Percentiles rank a stretch among this genome's conserved stretches.
Conservation (phyloP, 2,888 invertebrate species). For the Ornithoptera alexandrae region DNA sequence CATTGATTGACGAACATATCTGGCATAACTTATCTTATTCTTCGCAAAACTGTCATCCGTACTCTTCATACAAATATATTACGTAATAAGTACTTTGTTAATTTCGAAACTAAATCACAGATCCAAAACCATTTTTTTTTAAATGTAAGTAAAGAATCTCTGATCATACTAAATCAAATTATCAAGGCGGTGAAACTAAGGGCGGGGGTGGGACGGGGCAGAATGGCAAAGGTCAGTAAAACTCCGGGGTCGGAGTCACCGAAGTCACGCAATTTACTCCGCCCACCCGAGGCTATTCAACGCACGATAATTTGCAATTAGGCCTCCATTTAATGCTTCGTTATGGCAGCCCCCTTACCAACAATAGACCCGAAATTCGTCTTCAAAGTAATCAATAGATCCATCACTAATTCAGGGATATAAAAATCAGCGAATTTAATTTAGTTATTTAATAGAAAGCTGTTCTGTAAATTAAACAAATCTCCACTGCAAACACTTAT, state of each 20-base stretch:
- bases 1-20: not conserved
- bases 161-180: conserved; percentile 43
- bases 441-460: not conserved
- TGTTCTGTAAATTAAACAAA: not conserved
- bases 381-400: not conserved
- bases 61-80: no score
- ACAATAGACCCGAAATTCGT: not conserved
- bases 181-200: conserved; percentile 43
- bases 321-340: conserved; percentile 23
- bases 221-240: conserved; percentile 56
- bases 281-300: conserved; percentile 16
- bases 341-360: conserved; percentile 15
- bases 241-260: conserved; percentile 8
- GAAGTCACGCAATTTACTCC: conserved; percentile 23
- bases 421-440: no score
- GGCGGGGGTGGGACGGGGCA: conserved; percentile 46
- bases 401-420: not conserved
- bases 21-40: not conserved
- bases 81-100: no score
- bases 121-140: not conserved
- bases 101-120: not conserved
- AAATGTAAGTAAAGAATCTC: not conserved
- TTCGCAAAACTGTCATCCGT: no score
- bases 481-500: not conserved
- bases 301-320: conserved; percentile 27